phyloP scores from a whole-genome alignment of 2,888 invertebrate genomes.

The Xanthia togata region DNA sequence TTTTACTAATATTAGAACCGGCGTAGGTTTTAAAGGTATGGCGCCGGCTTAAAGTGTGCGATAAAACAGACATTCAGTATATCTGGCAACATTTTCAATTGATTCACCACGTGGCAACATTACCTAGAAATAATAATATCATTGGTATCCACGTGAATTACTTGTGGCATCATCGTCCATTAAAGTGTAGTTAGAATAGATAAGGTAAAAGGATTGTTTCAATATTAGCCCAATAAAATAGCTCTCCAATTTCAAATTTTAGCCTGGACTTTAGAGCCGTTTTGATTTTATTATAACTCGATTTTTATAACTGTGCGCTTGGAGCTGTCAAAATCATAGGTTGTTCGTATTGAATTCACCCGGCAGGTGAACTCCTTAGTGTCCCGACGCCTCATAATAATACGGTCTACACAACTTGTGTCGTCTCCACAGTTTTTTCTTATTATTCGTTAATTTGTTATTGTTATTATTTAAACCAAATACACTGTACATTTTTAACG shows the following conservation, averaged over 20 bases:
- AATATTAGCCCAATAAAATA: conserved; percentile 31
- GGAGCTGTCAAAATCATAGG: too few relatives aligned
- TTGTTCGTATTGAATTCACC: too few relatives aligned
- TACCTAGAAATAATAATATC: conserved; percentile 43
- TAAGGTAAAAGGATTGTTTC: conserved; percentile 55
- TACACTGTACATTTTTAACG: too few relatives aligned
- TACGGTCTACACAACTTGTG: too few relatives aligned
- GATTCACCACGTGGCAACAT: conserved; percentile 29
- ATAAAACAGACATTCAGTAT: conserved; percentile 44
- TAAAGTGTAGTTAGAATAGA: conserved; percentile 45
- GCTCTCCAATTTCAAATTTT: conserved; percentile 8
- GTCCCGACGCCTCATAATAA: too few relatives aligned
- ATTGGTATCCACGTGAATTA: conserved; percentile 17
- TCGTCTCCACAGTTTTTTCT: too few relatives aligned
- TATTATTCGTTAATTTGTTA: too few relatives aligned
- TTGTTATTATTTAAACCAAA: too few relatives aligned
- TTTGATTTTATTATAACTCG: background rate
- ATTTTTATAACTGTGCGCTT: too few relatives aligned
- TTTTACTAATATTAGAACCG: conserved; percentile 30
- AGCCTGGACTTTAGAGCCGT: background rate
- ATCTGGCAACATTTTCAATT: conserved; percentile 57
- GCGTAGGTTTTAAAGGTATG: background rate
- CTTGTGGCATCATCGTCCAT: conserved; percentile 32
- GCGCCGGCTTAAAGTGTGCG: conserved; percentile 28
- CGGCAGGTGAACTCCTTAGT: too few relatives aligned